phyloP scores from a whole-genome alignment of 2,888 invertebrate species.

The Oscheius myriophilus region DNA sequence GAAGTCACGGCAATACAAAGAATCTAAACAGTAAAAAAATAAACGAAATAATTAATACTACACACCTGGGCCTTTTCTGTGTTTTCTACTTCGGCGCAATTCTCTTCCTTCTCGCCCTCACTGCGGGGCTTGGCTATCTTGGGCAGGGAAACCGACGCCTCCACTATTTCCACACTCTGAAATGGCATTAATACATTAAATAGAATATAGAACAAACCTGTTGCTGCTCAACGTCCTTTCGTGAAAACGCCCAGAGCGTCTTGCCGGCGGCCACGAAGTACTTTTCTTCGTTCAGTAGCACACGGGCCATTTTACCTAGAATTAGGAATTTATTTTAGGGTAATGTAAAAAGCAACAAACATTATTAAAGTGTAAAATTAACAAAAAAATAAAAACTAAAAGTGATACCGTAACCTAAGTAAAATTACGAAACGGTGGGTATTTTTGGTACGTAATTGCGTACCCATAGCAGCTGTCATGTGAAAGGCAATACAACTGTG shows the following conservation, averaged over 20 bases:
- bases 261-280: slow-evolving; percentile 8
- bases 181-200: background rate
- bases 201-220: background rate
- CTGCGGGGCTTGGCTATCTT: slow-evolving; percentile 1
- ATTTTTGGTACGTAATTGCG: too few species aligned
- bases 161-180: slow-evolving; percentile 6
- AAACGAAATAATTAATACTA: background rate
- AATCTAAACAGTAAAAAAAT: slow-evolving; percentile 32
- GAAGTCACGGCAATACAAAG: slow-evolving; percentile 35
- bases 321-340: too few species aligned
- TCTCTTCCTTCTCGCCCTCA: background rate
- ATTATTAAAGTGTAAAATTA: too few species aligned
- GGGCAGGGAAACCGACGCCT: slow-evolving; percentile 2
- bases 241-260: slow-evolving; percentile 3
- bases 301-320: slow-evolving; percentile 8
- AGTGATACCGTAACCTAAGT: too few species aligned
- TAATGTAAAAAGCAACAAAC: too few species aligned
- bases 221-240: background rate
- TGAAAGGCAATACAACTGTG: too few species aligned
- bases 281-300: background rate
- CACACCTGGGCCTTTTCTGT: background rate
- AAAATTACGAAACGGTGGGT: too few species aligned
- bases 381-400: too few species aligned
- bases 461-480: too few species aligned
- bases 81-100: background rate